Evolutionary conservation across 2,113 vertebrate species (phyloP).

Genomic region (Malurus alboscapulatus): DNA sequence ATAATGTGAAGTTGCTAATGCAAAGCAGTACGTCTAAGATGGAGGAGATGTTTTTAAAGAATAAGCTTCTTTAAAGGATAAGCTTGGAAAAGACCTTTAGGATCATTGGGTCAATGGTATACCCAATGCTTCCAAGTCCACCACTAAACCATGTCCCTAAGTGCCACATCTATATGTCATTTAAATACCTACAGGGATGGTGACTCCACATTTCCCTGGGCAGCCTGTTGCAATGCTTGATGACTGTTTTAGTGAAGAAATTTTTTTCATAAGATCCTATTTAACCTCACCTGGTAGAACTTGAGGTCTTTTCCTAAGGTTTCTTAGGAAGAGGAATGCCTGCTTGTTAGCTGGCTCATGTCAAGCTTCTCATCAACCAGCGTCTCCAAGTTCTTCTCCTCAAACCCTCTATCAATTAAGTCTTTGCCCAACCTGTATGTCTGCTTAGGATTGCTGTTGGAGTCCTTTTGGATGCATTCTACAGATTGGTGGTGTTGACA

Average conservation of each 20-base stretch:
- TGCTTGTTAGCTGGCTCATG: background rate
- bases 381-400: background rate
- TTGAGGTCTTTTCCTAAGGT: background rate
- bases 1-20: background rate
- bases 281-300: background rate
- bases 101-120: background rate
- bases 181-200: background rate
- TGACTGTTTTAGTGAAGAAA: background rate
- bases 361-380: background rate
- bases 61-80: no score
- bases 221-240: background rate
- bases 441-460: background rate
- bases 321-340: background rate
- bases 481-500: background rate
- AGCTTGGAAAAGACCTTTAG: background rate
- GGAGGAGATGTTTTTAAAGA: background rate
- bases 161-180: background rate
- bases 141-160: background rate
- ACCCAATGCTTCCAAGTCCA: background rate
- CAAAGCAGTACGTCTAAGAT: background rate
- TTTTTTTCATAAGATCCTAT: background rate
- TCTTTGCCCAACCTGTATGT: background rate
- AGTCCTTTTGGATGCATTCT: background rate
- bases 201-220: background rate
- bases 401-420: background rate